These are phyloP conservation scores for Chironomus tepperi DNA, from an alignment of 1,140 invertebrate genomes.

Conservation along the genomic window DNA sequence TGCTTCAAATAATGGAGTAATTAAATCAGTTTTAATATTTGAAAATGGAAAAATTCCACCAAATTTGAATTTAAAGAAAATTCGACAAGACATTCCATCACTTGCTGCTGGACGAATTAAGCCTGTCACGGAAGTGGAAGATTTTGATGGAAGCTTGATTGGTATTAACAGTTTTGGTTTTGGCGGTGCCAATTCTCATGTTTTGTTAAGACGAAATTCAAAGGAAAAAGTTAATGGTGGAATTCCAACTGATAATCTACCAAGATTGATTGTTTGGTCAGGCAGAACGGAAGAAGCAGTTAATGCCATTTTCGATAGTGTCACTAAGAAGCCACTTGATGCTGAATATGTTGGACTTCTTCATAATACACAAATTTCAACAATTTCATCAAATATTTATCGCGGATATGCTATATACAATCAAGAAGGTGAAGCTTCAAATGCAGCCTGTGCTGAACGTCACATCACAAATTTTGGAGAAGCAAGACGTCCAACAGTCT, in stretches of 20 bases:
- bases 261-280: conserved; percentile 67
- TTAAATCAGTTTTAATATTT: conserved; percentile 72
- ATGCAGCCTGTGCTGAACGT: conserved; percentile 36
- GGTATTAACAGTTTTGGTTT: conserved; percentile 95
- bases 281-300: too few relatives aligned
- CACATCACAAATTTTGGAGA: conserved; percentile 42
- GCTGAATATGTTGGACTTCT: conserved; percentile 64
- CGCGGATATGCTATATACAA: conserved; percentile 55
- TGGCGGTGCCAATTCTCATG: conserved; percentile 92
- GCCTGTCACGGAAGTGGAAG: conserved; percentile 69
- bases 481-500: too few relatives aligned
- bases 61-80: conserved; percentile 81
- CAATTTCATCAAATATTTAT: conserved; percentile 59
- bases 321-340: conserved; percentile 36
- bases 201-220: conserved; percentile 70
- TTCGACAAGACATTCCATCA: conserved; percentile 83
- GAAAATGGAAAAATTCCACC: conserved; percentile 49
- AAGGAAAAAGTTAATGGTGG: conserved; percentile 52
- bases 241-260: conserved; percentile 43
- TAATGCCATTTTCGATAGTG: conserved; percentile 42
- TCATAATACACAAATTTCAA: conserved; percentile 55
- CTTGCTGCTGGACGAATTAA: conserved; percentile 76
- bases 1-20: conserved; percentile 80
- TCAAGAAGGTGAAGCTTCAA: too few relatives aligned
- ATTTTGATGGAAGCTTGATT: conserved; percentile 76